These are phyloP conservation scores for Phalera bucephala DNA, from an alignment of 2,888 invertebrate genomes.

Conservation along the genomic window DNA sequence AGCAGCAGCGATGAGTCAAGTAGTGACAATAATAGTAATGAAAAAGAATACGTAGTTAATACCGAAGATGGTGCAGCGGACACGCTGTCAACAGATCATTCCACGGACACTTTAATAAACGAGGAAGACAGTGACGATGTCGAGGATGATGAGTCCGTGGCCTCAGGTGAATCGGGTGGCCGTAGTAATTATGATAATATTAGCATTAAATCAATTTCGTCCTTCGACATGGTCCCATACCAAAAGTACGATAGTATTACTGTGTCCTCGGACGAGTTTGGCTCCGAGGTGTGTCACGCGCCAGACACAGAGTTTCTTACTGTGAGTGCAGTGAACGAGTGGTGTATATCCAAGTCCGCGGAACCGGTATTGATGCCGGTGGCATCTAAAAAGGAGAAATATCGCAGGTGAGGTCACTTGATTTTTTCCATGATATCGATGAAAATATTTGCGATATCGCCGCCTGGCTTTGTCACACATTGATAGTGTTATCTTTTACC, in stretches of 20 bases:
- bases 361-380: conserved; percentile 70
- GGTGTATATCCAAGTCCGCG: conserved; percentile 72
- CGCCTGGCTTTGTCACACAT: conserved; percentile 54
- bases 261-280: conserved; percentile 78
- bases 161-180: conserved; percentile 62
- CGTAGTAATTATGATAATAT: conserved; percentile 76
- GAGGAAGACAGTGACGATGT: conserved; percentile 61
- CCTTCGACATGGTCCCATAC: conserved; percentile 77
- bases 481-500: conserved; percentile 63
- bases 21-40: conserved; percentile 57
- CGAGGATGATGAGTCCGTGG: conserved; percentile 58
- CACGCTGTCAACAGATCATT: conserved; percentile 70
- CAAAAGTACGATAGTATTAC: conserved; percentile 79
- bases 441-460: conserved; percentile 67
- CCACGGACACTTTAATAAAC: conserved; percentile 74
- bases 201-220: conserved; percentile 78
- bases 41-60: conserved; percentile 64
- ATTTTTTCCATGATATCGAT: conserved; percentile 43
- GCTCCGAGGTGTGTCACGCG: conserved; percentile 76
- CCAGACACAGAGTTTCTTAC: conserved; percentile 74
- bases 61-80: conserved; percentile 64
- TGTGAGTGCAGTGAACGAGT: conserved; percentile 80
- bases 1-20: conserved; percentile 56
- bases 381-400: conserved; percentile 79
- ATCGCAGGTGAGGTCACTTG: conserved; percentile 75